These are phyloP conservation scores for Bombyx mori DNA, from an alignment of 1,140 invertebrate genomes.

Conservation along the genomic window ASM3026992v2 NC_085129.1:7084501-7085000, in stretches of 20 bases:
- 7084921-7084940: too few species aligned
- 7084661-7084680: slow-evolving; percentile 61
- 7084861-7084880: too few species aligned
- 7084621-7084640: slow-evolving; percentile 52
- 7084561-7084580: slow-evolving; percentile 47
- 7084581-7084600: slow-evolving; percentile 32
- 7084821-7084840: too few species aligned
- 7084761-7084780: too few species aligned
- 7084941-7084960: too few species aligned
- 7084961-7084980: slow-evolving; percentile 12
- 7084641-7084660: slow-evolving; percentile 64
- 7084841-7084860: too few species aligned
- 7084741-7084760: too few species aligned
- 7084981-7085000: slow-evolving; percentile 20
- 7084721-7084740: background rate
- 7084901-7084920: too few species aligned
- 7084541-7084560: slow-evolving; percentile 19
- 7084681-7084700: slow-evolving; percentile 42
- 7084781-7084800: too few species aligned
- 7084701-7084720: slow-evolving; percentile 16
- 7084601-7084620: slow-evolving; percentile 14
- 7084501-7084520: too few species aligned
- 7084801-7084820: too few species aligned
- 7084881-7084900: too few species aligned
- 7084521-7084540: background rate